phyloP scores from a whole-genome alignment of 2,113 vertebrate species.

The Ameiurus melas region DNA sequence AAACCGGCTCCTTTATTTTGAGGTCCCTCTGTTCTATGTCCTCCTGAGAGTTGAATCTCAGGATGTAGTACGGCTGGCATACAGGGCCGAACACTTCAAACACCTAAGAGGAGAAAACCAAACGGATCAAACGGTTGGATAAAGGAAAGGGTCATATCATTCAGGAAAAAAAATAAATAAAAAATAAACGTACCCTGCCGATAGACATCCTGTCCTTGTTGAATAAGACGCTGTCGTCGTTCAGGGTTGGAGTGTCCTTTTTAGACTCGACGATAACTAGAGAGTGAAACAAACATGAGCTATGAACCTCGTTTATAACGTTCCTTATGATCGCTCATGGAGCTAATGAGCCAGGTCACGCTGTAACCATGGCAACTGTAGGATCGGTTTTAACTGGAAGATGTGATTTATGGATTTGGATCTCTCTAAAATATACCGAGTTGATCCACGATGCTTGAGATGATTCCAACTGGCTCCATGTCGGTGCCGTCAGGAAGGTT shows the following conservation, averaged over 20 bases:
- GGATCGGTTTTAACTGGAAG: background rate
- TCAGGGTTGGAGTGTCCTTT: conserved; percentile 42
- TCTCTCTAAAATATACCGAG: conserved; percentile 34
- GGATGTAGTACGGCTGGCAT: conserved; percentile 85
- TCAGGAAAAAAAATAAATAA: background rate
- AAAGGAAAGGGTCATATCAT: background rate
- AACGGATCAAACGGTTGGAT: background rate
- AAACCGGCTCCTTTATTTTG: conserved; percentile 78
- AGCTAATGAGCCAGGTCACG: background rate
- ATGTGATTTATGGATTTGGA: background rate
- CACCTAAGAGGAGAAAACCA: conserved; percentile 72
- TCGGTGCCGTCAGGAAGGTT: conserved; percentile 40
- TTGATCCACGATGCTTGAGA: conserved; percentile 50
- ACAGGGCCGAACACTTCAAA: conserved; percentile 96
- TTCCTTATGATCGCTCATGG: background rate
- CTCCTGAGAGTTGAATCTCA: conserved; percentile 84
- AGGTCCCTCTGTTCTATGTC: conserved; percentile 80
- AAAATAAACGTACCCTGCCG: conserved; percentile 50
- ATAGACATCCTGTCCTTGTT: conserved; percentile 39
- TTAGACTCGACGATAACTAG: conserved; percentile 52
- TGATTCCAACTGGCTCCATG: conserved; percentile 41
- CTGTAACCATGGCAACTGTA: background rate
- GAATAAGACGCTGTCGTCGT: conserved; percentile 51
- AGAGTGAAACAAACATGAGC: background rate
- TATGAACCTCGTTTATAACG: background rate